A percentile compares a stretch with the other conserved stretches of the same genome.
Evolutionary conservation across 2,797 vertebrate species (phyloP).

Genomic region (Melanotaenia trifasciata): DNA sequence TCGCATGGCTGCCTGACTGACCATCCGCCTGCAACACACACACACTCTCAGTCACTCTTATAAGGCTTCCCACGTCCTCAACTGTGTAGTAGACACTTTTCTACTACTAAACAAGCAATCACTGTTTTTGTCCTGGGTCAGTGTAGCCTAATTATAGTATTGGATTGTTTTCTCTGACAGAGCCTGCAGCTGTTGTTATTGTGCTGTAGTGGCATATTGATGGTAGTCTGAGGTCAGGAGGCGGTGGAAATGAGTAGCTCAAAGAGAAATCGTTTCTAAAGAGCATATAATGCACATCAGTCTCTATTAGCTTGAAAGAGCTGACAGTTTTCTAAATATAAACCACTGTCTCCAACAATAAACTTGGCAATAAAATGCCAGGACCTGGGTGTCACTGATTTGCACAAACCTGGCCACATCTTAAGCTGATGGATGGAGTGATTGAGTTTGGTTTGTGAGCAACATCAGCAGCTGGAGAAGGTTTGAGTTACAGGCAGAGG

Average conservation of each 20-base stretch:
- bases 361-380: constrained; percentile 5
- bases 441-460: constrained; percentile 16
- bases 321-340: constrained; percentile 4
- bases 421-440: constrained; percentile 3
- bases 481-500: constrained; percentile 48
- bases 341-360: background rate
- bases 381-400: background rate
- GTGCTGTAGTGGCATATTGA: constrained; percentile 58
- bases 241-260: constrained; percentile 7
- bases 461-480: constrained; percentile 39
- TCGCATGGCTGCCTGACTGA: constrained; percentile 79
- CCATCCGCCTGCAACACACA: constrained; percentile 70
- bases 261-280: constrained; percentile 26
- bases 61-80: constrained; percentile 5
- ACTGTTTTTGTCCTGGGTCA: constrained; percentile 43
- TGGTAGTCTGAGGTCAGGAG: constrained; percentile 38
- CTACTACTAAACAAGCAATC: constrained; percentile 40
- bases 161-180: constrained; percentile 63
- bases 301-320: background rate
- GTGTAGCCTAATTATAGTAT: constrained; percentile 62
- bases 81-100: constrained; percentile 25
- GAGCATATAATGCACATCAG: constrained; percentile 19
- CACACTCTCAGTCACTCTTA: constrained; percentile 21
- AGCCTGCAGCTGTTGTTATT: constrained; percentile 56
- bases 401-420: constrained; percentile 28